phyloP scores from a whole-genome alignment of 2,797 vertebrate genomes.

The Malacoraja senta region DNA sequence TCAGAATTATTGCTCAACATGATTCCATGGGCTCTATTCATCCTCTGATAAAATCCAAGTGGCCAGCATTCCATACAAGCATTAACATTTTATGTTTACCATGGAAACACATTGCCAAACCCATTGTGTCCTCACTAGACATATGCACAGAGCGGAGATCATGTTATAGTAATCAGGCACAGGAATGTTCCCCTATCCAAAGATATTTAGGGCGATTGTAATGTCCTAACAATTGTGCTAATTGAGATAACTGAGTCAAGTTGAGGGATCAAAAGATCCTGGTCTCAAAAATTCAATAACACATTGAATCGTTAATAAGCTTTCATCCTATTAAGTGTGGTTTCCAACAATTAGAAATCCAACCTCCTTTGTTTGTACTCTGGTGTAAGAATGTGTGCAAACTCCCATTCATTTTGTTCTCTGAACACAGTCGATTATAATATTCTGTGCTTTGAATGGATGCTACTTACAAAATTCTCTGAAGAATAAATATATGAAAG shows the following conservation, averaged over 20 bases:
- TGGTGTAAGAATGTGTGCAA: background rate
- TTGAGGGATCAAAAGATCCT: background rate
- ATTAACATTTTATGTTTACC: background rate
- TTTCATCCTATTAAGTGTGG: background rate
- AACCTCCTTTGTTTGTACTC: background rate
- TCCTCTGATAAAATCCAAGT: background rate
- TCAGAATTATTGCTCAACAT: background rate
- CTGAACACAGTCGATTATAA: background rate
- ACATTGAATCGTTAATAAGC: background rate
- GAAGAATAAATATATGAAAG: slow-evolving; percentile 35
- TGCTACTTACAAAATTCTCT: slow-evolving; percentile 19
- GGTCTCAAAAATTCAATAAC: background rate
- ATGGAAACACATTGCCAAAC: background rate
- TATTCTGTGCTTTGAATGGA: background rate
- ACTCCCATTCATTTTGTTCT: too few relatives aligned
- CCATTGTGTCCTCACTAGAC: background rate
- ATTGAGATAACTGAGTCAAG: background rate
- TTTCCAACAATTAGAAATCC: slow-evolving; percentile 1
- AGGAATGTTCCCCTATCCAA: background rate
- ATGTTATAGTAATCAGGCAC: background rate
- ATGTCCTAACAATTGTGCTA: background rate
- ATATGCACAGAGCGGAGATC: background rate
- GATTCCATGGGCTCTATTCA: background rate
- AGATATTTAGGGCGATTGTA: background rate
- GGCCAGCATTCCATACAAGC: background rate